phyloP scores from a whole-genome alignment of 2,797 vertebrate genomes.

The Sitta carolinensis region DNA sequence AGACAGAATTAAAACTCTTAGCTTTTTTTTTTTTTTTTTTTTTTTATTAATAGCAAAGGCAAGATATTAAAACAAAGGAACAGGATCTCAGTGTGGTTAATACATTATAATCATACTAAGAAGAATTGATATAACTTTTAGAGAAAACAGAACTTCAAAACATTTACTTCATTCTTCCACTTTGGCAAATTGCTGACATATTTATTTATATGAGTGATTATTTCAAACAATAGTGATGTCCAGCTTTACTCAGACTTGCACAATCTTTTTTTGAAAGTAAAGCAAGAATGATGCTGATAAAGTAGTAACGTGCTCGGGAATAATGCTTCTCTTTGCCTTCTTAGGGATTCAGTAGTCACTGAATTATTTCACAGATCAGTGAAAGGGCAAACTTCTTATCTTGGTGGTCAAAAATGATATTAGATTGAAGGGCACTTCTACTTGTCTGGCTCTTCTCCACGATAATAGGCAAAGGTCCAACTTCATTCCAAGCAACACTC shows the following conservation, averaged over 20 bases:
- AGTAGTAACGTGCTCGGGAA: neutral
- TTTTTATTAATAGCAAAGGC: neutral
- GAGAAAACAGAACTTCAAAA: neutral
- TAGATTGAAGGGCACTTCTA: neutral
- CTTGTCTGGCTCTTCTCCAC: neutral
- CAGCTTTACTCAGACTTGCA: neutral
- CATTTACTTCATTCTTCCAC: rapidly evolving
- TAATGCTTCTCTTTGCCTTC: neutral
- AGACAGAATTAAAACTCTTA: neutral
- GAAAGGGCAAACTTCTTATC: neutral
- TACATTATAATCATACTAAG: neutral
- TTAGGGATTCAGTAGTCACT: neutral
- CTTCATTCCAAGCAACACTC: neutral
- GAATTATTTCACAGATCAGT: neutral
- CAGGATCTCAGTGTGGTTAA: neutral
- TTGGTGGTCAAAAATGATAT: neutral
- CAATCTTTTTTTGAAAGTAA: neutral
- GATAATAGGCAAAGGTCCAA: neutral
- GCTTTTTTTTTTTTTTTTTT: neutral
- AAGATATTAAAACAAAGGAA: neutral
- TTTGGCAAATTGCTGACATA: neutral
- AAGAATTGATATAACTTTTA: neutral
- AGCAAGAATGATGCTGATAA: neutral
- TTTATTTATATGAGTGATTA: neutral
- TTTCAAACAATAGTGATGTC: neutral